Conservation (phyloP, 2,113 vertebrate genomes). For the Megaleporinus macrocephalus region DNA sequence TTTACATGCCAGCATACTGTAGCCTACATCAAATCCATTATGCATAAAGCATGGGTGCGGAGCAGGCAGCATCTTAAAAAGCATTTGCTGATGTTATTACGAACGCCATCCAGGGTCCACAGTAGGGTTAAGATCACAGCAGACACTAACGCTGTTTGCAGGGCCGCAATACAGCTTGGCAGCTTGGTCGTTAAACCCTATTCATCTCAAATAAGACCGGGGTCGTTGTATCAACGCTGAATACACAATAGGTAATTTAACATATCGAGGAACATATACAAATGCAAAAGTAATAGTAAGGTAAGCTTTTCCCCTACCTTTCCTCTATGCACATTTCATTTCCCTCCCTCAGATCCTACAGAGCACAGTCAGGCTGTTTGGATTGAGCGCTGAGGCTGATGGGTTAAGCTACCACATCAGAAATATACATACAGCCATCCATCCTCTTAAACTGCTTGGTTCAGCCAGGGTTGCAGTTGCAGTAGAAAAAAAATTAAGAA, state of each 20-base stretch:
- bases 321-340: not conserved
- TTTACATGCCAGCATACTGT: constrained; percentile 41
- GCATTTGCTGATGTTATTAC: constrained; percentile 34
- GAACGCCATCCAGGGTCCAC: not conserved
- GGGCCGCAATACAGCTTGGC: not conserved
- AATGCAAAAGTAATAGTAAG: not conserved
- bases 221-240: not conserved
- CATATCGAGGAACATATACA: too few species aligned
- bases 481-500: too few species aligned
- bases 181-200: not conserved
- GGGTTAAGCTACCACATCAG: not conserved
- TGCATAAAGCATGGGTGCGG: constrained; percentile 6
- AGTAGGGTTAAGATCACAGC: constrained; percentile 17
- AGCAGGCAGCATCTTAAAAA: constrained; percentile 26
- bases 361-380: not conserved
- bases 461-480: too few species aligned
- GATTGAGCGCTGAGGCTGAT: not conserved
- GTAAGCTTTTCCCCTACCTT: not conserved
- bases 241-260: not conserved
- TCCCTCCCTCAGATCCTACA: not conserved
- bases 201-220: not conserved
- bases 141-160: not conserved
- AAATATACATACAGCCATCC: too few species aligned
- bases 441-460: too few species aligned
- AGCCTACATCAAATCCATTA: constrained; percentile 33